Percentiles rank a stretch among this genome's conserved stretches.
Conservation (phyloP, 1,140 invertebrate genomes). For the Pseudomyrmex cubaensis region DNA sequence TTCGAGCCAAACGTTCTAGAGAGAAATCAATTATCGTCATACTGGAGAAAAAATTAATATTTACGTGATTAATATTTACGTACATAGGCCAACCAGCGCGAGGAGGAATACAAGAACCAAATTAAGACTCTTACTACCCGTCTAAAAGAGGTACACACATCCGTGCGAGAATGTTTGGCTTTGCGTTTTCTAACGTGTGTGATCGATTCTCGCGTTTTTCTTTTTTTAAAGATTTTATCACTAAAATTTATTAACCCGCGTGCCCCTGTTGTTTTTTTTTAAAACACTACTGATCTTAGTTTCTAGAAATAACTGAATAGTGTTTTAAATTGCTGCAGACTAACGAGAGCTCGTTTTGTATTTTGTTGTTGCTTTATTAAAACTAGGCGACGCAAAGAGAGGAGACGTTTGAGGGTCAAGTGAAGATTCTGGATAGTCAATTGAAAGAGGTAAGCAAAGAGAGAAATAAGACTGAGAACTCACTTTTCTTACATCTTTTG, state of each 20-base stretch:
- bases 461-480: neutral
- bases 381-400: constrained; percentile 97
- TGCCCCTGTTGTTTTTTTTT: constrained; percentile 62
- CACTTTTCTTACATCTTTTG: neutral
- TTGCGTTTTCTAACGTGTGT: constrained; percentile 69
- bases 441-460: constrained; percentile 94
- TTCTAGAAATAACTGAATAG: constrained; percentile 43
- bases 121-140: constrained; percentile 99
- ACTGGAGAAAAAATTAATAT: constrained; percentile 50
- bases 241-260: constrained; percentile 54
- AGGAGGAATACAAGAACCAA: constrained; percentile 99
- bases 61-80: constrained; percentile 59
- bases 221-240: constrained; percentile 32
- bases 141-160: constrained; percentile 97
- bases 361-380: constrained; percentile 80
- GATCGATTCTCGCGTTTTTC: constrained; percentile 69
- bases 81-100: constrained; percentile 98
- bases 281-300: constrained; percentile 51
- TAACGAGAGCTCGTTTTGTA: constrained; percentile 75
- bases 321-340: constrained; percentile 42
- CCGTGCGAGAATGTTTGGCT: constrained; percentile 83
- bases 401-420: constrained; percentile 97
- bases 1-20: neutral
- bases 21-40: constrained; percentile 4
- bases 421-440: constrained; percentile 95